phyloP scores from a whole-genome alignment of 2,113 vertebrate species.

The Apodemus sylvaticus region DNA sequence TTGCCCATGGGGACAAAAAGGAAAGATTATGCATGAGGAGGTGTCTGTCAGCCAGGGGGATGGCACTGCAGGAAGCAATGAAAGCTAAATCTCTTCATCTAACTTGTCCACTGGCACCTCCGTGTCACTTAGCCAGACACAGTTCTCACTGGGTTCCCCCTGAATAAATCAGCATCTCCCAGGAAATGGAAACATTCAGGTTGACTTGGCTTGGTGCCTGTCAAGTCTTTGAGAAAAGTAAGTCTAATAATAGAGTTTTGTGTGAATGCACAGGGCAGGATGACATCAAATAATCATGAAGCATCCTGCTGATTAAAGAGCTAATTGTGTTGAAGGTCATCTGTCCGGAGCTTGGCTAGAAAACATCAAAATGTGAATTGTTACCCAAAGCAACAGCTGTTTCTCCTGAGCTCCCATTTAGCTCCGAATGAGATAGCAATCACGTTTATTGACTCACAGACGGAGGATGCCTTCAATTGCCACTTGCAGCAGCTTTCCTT shows the following conservation, averaged over 20 bases:
- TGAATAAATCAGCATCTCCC: slow-evolving; percentile 31
- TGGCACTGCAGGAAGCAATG: background rate
- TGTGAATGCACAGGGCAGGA: slow-evolving; percentile 58
- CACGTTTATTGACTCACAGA: slow-evolving; percentile 45
- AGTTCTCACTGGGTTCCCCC: slow-evolving; percentile 1
- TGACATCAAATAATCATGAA: slow-evolving; percentile 73
- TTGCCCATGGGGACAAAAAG: background rate
- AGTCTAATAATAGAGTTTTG: slow-evolving; percentile 71
- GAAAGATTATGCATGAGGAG: background rate
- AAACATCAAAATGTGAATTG: slow-evolving; percentile 53
- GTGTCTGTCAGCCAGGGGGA: background rate
- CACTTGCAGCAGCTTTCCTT: slow-evolving; percentile 42
- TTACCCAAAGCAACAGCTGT: slow-evolving; percentile 49
- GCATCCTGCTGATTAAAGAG: slow-evolving; percentile 67
- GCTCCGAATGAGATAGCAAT: slow-evolving; percentile 30
- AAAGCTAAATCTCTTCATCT: background rate
- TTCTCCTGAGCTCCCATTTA: slow-evolving; percentile 44
- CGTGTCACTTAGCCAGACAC: background rate
- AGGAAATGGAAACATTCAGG: slow-evolving; percentile 51
- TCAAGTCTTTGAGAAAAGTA: slow-evolving; percentile 60
- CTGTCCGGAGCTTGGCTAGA: slow-evolving; percentile 48
- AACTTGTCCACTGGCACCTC: background rate
- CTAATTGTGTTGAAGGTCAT: slow-evolving; percentile 74
- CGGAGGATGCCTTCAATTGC: slow-evolving; percentile 33
- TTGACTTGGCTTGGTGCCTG: slow-evolving; percentile 52